Conservation (phyloP, 2,113 vertebrate species). For the Sorex araneus region DNA sequence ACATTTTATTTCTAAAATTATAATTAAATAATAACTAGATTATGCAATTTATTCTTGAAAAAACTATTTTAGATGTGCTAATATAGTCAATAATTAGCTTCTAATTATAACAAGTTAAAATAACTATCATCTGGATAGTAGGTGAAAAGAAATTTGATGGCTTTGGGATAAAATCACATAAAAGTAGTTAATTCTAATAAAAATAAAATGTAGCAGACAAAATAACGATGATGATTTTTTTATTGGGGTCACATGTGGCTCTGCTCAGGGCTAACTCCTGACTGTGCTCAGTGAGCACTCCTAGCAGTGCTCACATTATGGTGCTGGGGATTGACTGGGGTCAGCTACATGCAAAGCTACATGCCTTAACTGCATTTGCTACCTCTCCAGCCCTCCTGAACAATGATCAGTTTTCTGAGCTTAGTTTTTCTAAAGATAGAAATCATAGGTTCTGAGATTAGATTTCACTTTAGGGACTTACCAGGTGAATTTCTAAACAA, state of each 20-base stretch:
- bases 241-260: no score
- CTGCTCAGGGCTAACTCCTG: no score
- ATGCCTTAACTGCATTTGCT: no score
- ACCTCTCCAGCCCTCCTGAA: no score
- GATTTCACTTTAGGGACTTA: not conserved
- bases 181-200: no score
- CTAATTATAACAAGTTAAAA: not conserved
- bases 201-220: no score
- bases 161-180: not conserved
- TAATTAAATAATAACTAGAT: not conserved
- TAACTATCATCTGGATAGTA: constrained; percentile 4
- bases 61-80: not conserved
- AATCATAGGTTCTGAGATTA: not conserved
- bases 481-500: not conserved
- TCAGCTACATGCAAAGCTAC: no score
- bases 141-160: not conserved
- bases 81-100: constrained; percentile 4
- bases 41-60: not conserved
- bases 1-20: not conserved
- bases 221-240: no score
- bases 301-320: no score
- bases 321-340: no score
- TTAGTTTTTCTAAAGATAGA: not conserved
- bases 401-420: not conserved
- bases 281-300: no score